A percentile compares a stretch with the other conserved stretches of the same genome.
Conservation (phyloP, 2,797 vertebrate genomes). For the Rhabdophis nuchalis region DNA sequence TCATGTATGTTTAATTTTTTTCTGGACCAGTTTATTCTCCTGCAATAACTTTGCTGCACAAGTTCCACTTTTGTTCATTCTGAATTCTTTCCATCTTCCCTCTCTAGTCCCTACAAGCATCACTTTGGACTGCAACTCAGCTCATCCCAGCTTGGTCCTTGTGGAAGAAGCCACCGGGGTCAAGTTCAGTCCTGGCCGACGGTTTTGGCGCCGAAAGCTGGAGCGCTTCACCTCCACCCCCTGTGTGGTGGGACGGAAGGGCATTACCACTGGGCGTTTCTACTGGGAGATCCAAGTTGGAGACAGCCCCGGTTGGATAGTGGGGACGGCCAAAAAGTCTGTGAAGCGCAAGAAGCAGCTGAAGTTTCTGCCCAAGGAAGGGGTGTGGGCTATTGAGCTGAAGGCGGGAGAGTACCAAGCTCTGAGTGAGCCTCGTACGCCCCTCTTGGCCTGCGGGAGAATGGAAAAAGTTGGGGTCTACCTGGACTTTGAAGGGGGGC, state of each 20-base stretch:
- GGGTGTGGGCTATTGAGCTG: slow-evolving; percentile 28
- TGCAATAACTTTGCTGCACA: background rate
- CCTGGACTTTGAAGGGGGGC: slow-evolving; percentile 24
- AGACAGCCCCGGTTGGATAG: slow-evolving; percentile 6
- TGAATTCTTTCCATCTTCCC: background rate
- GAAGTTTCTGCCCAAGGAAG: slow-evolving; percentile 21
- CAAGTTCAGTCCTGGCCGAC: slow-evolving; percentile 32
- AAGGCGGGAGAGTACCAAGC: slow-evolving; percentile 6
- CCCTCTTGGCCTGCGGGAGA: background rate
- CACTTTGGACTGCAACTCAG: slow-evolving; percentile 26
- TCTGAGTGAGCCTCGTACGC: background rate
- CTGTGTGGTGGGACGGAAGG: slow-evolving; percentile 21
- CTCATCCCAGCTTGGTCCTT: slow-evolving; percentile 30
- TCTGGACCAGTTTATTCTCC: background rate
- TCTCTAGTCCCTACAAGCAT: slow-evolving; percentile 19
- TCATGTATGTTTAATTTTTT: background rate
- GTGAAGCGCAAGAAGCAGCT: slow-evolving; percentile 26
- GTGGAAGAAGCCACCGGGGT: slow-evolving; percentile 25
- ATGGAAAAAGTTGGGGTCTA: slow-evolving; percentile 31
- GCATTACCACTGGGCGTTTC: slow-evolving; percentile 7
- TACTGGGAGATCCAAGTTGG: slow-evolving; percentile 38
- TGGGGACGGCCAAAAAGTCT: background rate
- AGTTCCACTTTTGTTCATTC: background rate
- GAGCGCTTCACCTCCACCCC: slow-evolving; percentile 29
- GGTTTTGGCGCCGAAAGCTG: slow-evolving; percentile 22